These are phyloP conservation scores for Dicerorhinus sumatrensis DNA, from an alignment of 2,113 vertebrate species.

Conservation along the genomic window DNA sequence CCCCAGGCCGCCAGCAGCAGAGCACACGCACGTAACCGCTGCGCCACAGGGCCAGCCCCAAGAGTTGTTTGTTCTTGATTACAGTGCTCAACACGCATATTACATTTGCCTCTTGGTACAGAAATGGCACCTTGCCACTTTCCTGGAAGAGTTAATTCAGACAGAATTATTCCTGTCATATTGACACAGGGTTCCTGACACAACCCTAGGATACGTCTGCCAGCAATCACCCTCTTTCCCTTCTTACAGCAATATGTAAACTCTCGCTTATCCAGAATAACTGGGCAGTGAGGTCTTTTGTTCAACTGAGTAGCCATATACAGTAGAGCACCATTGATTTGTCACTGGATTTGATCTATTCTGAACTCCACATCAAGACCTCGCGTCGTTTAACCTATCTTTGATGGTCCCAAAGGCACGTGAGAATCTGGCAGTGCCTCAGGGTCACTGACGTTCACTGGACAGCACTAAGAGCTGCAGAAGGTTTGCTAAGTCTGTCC, in stretches of 20 bases:
- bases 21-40: too few relatives aligned
- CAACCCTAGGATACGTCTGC: background rate
- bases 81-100: constrained; percentile 71
- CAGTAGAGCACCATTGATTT: background rate
- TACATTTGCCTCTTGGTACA: constrained; percentile 41
- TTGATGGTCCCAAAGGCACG: constrained; percentile 62
- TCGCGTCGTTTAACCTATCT: background rate
- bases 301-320: background rate
- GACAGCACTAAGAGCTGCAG: background rate
- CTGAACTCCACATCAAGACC: constrained; percentile 38
- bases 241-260: background rate
- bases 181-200: too few relatives aligned
- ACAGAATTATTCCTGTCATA: constrained; percentile 23
- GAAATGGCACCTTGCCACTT: constrained; percentile 2
- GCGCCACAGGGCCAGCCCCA: too few relatives aligned
- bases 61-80: too few relatives aligned
- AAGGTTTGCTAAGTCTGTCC: constrained; percentile 29
- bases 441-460: constrained; percentile 16
- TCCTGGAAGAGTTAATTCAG: background rate
- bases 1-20: too few relatives aligned
- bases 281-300: background rate
- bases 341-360: constrained; percentile 23
- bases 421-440: constrained; percentile 49
- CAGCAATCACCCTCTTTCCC: background rate
- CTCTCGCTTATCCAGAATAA: background rate